phyloP scores from a whole-genome alignment of 92 coral and sea anemone genomes.

The Isaurus tuberculatus region DNA sequence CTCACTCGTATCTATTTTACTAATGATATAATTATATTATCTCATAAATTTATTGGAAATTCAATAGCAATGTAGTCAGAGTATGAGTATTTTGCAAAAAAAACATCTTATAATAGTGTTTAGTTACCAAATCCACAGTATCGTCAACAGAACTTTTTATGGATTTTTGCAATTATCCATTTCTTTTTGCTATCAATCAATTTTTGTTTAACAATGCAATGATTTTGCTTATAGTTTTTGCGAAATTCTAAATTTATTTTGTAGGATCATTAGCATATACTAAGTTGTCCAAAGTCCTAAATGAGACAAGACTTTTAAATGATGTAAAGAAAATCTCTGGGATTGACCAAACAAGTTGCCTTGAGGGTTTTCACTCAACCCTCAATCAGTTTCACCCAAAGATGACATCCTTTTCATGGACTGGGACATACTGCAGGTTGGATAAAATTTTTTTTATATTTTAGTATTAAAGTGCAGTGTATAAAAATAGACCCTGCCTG shows the following conservation, averaged over 20 bases:
- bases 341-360: constrained; percentile 67
- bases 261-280: constrained; percentile 58
- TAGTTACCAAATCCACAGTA: too few species aligned
- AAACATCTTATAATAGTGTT: too few species aligned
- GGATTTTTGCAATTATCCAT: too few species aligned
- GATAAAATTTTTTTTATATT: neutral
- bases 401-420: constrained; percentile 63
- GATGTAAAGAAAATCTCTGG: constrained; percentile 50
- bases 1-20: too few species aligned
- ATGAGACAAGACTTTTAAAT: constrained; percentile 53
- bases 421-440: constrained; percentile 68
- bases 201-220: neutral
- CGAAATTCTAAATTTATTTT: neutral
- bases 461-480: neutral
- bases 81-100: too few species aligned
- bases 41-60: too few species aligned
- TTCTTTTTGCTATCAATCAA: too few species aligned
- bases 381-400: constrained; percentile 66
- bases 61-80: too few species aligned
- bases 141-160: too few species aligned
- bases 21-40: too few species aligned
- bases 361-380: constrained; percentile 66
- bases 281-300: constrained; percentile 50
- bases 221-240: neutral
- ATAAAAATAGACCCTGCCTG: neutral